Evolutionary conservation across 2,113 vertebrate species (phyloP), one percentile per base, ranked within the genome.

Genomic region (Parus major): DNA sequence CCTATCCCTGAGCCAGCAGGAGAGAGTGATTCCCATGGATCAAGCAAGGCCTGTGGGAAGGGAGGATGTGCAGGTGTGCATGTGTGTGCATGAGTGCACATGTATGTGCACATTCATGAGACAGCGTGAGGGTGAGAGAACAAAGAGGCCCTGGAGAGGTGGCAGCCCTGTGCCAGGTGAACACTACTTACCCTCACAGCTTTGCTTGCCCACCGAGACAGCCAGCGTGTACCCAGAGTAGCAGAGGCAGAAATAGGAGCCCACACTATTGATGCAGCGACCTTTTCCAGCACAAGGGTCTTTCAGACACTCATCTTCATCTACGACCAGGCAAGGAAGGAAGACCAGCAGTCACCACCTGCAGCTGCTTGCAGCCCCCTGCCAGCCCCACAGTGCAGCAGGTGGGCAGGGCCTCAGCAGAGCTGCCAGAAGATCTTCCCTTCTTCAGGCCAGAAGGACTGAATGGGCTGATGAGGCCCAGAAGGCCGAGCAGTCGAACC

Each of bases 231-330:
- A 99, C 44, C 99, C 99, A 6, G 98, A 97, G 95, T 98, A 97
- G 97, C 99, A 99, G 49, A 98, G 97, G 83, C 99, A 99, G 66
- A 98, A 98, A 76, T 98, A 99, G 91, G 99, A 99, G 70, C 99
- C 99, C 75, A 98, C 95, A 3, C 66, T 98, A 97, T 99, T 99
- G 59, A 99, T 76, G 57, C 99, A 99, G 88, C 60, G 98, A 22
- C 99, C 99, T 92, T 97, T 99, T 60, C 98, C 98, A 35, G 95
- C 97, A 59, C 99, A 99, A 35, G 98, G 98, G 70, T 98, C 97
- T 63, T 96, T 95, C 69, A 98, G 97, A 91, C 99, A 99, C 83
- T 99, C 99, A 5, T 99, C 98, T 87, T 99, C 97, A 97, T 99
- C 99, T 99, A 88, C 9, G 6, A 24, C 9, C 86, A 86, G 65